phyloP scores from a whole-genome alignment of 2,888 invertebrate species.

The Patella ulyssiponensis region DNA sequence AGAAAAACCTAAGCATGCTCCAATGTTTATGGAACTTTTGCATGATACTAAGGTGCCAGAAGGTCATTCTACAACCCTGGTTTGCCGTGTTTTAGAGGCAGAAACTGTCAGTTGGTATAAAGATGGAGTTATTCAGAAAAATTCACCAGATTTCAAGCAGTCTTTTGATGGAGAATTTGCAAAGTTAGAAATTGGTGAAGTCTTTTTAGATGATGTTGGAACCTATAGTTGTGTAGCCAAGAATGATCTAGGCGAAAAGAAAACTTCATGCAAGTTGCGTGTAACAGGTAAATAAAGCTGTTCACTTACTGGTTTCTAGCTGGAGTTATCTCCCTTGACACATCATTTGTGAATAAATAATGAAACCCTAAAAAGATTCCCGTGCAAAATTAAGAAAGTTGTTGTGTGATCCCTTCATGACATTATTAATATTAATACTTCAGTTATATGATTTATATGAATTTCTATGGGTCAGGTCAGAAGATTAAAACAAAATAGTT shows the following conservation, averaged over 20 bases:
- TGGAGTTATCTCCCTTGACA: too few relatives aligned
- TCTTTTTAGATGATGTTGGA: conserved; percentile 59
- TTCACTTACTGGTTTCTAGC: too few relatives aligned
- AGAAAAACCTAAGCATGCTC: conserved; percentile 35
- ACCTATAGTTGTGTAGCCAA: conserved; percentile 54
- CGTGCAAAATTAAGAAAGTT: neutral
- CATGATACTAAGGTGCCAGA: conserved; percentile 50
- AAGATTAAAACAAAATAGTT: too few relatives aligned
- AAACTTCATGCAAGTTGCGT: conserved; percentile 46
- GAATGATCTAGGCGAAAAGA: conserved; percentile 51
- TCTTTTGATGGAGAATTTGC: conserved; percentile 54
- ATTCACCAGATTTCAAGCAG: conserved; percentile 57
- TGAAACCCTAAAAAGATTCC: neutral
- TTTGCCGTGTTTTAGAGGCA: conserved; percentile 50
- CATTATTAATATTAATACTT: too few relatives aligned
- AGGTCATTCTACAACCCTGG: conserved; percentile 51
- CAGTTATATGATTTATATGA: too few relatives aligned
- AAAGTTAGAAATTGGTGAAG: conserved; percentile 55
- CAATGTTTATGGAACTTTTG: conserved; percentile 45
- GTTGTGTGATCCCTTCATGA: too few relatives aligned
- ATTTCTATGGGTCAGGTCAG: too few relatives aligned
- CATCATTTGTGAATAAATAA: too few relatives aligned
- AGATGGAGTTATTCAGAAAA: conserved; percentile 52
- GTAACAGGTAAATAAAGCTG: conserved; percentile 45
- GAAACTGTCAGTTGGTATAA: conserved; percentile 58